Percentiles rank a stretch among this genome's conserved stretches.
Conservation (phyloP, 2,797 vertebrate genomes). For the Arctocebus calabarensis region DNA sequence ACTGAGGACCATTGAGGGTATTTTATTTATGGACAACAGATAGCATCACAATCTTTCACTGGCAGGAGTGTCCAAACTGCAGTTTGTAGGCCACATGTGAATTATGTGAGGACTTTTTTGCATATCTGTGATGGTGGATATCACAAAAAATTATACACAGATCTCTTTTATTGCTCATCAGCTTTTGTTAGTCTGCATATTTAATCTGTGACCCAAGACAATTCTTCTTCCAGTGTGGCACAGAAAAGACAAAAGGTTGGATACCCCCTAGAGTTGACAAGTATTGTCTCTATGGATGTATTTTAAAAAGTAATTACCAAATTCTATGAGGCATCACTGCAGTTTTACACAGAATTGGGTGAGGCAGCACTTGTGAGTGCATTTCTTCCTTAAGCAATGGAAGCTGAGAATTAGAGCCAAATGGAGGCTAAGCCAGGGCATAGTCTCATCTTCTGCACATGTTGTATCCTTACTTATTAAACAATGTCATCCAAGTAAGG, state of each 20-base stretch:
- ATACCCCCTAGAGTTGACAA: background rate
- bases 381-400: background rate
- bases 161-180: too few relatives aligned
- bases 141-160: too few relatives aligned
- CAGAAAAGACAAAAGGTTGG: too few relatives aligned
- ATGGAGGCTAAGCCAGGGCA: background rate
- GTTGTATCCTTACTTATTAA: background rate
- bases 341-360: background rate
- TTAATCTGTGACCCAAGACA: too few relatives aligned
- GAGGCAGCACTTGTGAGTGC: background rate
- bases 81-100: too few relatives aligned
- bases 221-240: too few relatives aligned
- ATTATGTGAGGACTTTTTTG: too few relatives aligned
- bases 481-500: background rate
- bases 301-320: constrained; percentile 33
- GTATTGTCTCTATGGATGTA: background rate
- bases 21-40: constrained; percentile 36
- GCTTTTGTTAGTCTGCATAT: too few relatives aligned
- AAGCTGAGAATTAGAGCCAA: background rate
- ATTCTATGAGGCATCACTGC: background rate
- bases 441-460: background rate
- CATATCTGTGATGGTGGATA: too few relatives aligned
- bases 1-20: background rate
- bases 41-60: background rate
- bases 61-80: background rate